phyloP scores from a whole-genome alignment of 2,888 invertebrate species.

The Heteromyza rotundicornis region DNA sequence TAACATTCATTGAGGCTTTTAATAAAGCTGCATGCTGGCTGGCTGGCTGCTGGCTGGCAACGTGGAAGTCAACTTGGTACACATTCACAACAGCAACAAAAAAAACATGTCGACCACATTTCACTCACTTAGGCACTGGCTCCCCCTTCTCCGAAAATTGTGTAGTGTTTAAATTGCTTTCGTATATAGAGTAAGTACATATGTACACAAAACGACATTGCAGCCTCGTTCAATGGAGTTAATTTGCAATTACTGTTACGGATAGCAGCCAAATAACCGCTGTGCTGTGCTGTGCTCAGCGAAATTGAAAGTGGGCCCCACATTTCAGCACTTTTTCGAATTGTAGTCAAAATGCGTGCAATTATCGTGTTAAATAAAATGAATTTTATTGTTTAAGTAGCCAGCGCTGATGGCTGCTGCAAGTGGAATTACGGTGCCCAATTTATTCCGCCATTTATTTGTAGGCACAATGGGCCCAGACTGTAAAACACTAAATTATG shows the following conservation, averaged over 20 bases:
- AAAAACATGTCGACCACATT: too few species aligned
- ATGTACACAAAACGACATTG: too few species aligned
- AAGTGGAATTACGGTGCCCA: background rate
- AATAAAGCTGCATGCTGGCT: too few species aligned
- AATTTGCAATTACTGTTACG: conserved; percentile 38
- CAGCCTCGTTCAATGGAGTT: conserved; percentile 33
- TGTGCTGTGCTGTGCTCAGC: background rate
- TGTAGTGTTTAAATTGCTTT: too few species aligned
- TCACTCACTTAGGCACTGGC: too few species aligned
- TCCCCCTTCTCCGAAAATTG: too few species aligned
- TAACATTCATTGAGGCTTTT: too few species aligned
- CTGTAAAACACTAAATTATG: too few species aligned
- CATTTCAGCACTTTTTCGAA: background rate
- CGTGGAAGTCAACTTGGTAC: too few species aligned
- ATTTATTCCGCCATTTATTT: background rate
- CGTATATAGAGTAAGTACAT: too few species aligned
- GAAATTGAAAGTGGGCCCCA: background rate
- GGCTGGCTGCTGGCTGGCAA: too few species aligned
- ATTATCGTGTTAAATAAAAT: conserved; percentile 54
- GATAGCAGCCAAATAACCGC: background rate
- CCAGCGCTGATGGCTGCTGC: conserved; percentile 5
- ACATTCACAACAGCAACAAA: too few species aligned
- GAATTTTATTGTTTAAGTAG: conserved; percentile 49
- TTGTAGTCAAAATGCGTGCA: conserved; percentile 51
- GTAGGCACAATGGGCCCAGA: background rate